Evolutionary conservation across 2,797 vertebrate genomes (phyloP).

Genomic region (Pempheris klunzingeri): DNA sequence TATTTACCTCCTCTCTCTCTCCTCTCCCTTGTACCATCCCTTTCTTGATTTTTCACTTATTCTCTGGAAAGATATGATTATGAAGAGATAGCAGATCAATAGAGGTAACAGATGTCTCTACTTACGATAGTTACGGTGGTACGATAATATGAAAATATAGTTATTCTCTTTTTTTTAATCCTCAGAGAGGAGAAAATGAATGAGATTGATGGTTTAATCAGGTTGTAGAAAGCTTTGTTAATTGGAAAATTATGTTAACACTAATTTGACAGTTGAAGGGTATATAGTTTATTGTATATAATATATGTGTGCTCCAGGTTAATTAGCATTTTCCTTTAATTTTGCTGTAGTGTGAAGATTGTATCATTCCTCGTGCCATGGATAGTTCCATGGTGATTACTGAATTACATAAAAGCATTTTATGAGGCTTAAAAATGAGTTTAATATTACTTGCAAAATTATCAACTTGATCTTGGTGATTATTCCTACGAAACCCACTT

Average conservation of each 20-base stretch:
- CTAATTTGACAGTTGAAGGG: slow-evolving; percentile 55
- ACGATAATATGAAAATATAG: slow-evolving; percentile 43
- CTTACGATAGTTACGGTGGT: slow-evolving; percentile 24
- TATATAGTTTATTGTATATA: slow-evolving; percentile 44
- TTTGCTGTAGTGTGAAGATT: slow-evolving; percentile 34
- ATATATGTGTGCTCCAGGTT: slow-evolving; percentile 46
- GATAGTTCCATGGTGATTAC: neutral
- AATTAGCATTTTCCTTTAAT: slow-evolving; percentile 58
- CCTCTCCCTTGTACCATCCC: slow-evolving; percentile 7
- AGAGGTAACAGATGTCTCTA: slow-evolving; percentile 52
- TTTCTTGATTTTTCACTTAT: slow-evolving; percentile 48
- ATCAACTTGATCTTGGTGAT: too few relatives aligned
- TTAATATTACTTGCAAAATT: neutral
- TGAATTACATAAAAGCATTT: neutral
- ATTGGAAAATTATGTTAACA: slow-evolving; percentile 68
- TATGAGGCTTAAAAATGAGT: neutral
- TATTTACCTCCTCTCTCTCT: slow-evolving; percentile 62
- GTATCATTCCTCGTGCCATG: slow-evolving; percentile 22
- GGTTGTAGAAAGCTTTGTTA: slow-evolving; percentile 60
- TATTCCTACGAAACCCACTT: neutral
- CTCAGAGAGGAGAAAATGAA: slow-evolving; percentile 39
- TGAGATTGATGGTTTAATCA: slow-evolving; percentile 67
- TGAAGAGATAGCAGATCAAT: slow-evolving; percentile 49
- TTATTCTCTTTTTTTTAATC: slow-evolving; percentile 41
- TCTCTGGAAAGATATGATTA: slow-evolving; percentile 54